phyloP scores from a whole-genome alignment of 1,140 invertebrate species.

The Microplitis demolitor region DNA sequence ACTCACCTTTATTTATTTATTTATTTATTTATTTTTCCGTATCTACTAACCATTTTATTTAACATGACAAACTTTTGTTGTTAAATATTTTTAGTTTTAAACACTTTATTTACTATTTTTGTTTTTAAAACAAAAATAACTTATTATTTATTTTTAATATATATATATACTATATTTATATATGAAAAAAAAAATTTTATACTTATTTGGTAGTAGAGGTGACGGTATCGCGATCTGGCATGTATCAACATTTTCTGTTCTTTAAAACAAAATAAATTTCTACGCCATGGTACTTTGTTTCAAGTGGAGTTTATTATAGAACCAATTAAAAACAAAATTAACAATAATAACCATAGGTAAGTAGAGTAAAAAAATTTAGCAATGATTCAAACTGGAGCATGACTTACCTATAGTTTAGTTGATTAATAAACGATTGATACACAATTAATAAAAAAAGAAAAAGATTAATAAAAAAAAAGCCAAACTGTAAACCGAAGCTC shows the following conservation, averaged over 20 bases:
- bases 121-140: neutral
- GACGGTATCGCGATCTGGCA: slow-evolving; percentile 1
- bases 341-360: slow-evolving; percentile 10
- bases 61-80: neutral
- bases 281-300: slow-evolving; percentile 25
- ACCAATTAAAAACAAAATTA: neutral
- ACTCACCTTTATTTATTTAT: slow-evolving; percentile 45
- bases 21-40: slow-evolving; percentile 4
- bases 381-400: slow-evolving; percentile 9
- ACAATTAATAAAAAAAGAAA: neutral
- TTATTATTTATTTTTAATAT: neutral
- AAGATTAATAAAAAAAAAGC: slow-evolving; percentile 6
- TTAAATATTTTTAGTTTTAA: neutral
- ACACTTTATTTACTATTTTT: neutral
- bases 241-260: slow-evolving; percentile 11
- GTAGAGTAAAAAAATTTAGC: neutral
- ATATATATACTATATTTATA: neutral
- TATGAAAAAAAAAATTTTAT: neutral
- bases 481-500: slow-evolving; percentile 30
- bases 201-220: slow-evolving; percentile 3
- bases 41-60: neutral
- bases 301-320: neutral
- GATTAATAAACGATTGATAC: neutral
- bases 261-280: neutral
- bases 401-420: neutral